Evolutionary conservation across 2,797 vertebrate genomes (phyloP).

Genomic region (Poecile montanus): DNA sequence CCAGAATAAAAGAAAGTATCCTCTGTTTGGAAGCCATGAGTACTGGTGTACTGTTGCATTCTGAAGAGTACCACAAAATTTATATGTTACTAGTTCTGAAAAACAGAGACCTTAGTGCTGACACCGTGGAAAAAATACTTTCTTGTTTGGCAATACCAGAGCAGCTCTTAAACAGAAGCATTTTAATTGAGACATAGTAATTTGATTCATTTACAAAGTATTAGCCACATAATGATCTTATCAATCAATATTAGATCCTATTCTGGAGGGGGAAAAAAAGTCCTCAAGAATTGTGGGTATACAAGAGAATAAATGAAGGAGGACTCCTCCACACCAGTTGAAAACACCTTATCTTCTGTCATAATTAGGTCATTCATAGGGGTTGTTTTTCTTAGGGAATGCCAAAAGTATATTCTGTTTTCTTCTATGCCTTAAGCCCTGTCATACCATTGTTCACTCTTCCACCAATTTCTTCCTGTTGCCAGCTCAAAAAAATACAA

Average conservation of each 20-base stretch:
- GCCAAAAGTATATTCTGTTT: neutral
- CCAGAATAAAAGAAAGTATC: neutral
- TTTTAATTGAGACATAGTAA: neutral
- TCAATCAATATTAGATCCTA: neutral
- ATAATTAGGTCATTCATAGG: neutral
- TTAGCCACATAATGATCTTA: neutral
- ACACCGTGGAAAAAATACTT: neutral
- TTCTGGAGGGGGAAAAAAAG: neutral
- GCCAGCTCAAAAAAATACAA: neutral
- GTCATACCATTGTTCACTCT: neutral
- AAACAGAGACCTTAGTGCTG: neutral
- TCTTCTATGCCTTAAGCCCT: neutral
- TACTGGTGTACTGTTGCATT: neutral
- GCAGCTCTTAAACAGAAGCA: neutral
- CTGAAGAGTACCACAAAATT: neutral
- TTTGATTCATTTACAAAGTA: neutral
- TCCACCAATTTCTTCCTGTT: neutral
- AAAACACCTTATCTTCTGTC: neutral
- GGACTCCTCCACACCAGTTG: neutral
- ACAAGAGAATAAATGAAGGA: neutral
- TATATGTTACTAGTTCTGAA: neutral
- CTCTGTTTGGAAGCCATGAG: neutral
- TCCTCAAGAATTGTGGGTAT: neutral
- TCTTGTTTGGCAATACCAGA: neutral
- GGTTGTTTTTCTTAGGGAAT: neutral